phyloP scores from a whole-genome alignment of 2,797 vertebrate species.

The Melanotaenia boesemani region DNA sequence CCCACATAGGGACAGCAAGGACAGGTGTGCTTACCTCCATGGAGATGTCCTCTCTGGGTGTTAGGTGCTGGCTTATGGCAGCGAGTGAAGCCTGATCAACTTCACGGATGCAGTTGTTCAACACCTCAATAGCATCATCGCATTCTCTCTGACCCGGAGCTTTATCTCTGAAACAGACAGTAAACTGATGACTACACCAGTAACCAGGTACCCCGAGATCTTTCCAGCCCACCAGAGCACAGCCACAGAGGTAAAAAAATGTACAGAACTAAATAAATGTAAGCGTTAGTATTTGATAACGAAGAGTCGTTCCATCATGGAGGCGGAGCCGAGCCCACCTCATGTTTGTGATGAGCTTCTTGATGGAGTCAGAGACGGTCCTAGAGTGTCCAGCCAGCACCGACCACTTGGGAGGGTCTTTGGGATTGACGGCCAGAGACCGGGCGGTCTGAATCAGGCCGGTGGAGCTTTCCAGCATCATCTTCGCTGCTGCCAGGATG shows the following conservation, averaged over 20 bases:
- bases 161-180: conserved; percentile 87
- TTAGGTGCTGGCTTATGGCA: conserved; percentile 95
- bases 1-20: no score
- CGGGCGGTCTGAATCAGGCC: conserved; percentile 97
- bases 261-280: no score
- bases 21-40: conserved; percentile 87
- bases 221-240: not conserved
- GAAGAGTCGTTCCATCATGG: no score
- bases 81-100: conserved; percentile 97
- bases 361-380: conserved; percentile 98
- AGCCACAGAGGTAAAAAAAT: not conserved
- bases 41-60: conserved; percentile 94
- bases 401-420: conserved; percentile 97
- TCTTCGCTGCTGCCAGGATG: conserved; percentile 92
- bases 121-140: conserved; percentile 92
- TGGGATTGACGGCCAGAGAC: conserved; percentile 96
- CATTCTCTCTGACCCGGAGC: conserved; percentile 97
- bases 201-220: not conserved
- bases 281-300: no score
- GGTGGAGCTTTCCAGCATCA: conserved; percentile 95
- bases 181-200: not conserved
- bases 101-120: conserved; percentile 93
- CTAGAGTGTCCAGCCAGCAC: conserved; percentile 95
- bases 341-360: conserved; percentile 99
- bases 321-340: conserved; percentile 81